Evolutionary conservation across 2,888 invertebrate genomes (phyloP), one percentile per base, ranked within the genome.

Genomic region (Dasysyrphus tricinctus): DNA sequence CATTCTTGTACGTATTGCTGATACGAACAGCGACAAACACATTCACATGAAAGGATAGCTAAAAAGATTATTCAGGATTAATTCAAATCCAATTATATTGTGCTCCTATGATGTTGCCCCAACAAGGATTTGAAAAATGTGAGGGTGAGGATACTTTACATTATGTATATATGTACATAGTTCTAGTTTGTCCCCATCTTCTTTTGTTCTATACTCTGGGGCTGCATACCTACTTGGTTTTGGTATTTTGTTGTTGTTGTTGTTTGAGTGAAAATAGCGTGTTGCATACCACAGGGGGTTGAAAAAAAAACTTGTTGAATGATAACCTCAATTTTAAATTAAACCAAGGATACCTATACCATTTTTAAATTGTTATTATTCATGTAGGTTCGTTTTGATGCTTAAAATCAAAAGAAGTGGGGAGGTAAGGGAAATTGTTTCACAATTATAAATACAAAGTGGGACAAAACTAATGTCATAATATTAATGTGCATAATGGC

Each of bases 61-160:
- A 8, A 49, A 75, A 70, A 51, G 47, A 72, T 76, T 72, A 49
- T 42, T 47, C 75, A 70, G 76, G 76, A 84, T 80, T 72, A 84
- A 76, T 67, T 72, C 29, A 54, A 80, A 84, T 84, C 72, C 80
- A 84, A 76, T 80, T 80, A 84, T 65, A 67, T 49, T 49, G 67
- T 72, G 37, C 57, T 29, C 24, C 42, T 63, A 54, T 37, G 14
- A 56, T 69, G 80, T 70, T 79, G 69, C 56, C 63, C 56, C 63
- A 79, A 65, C 69, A 79, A 75, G 74, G 69, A 69, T 83, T 54
- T 39, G 14, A 63, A 54, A 44, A 19, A 51, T 34, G 34, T 11
- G 42, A n/a, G 44, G 24, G 65, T 37, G 49, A 65, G 32, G 16
- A 44, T 24, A 29, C 12, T n/a, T 5, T 5, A 32, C 9, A 3